Evolutionary conservation across 2,113 vertebrate species (phyloP).

Genomic region (Mastomys natalensis): DNA sequence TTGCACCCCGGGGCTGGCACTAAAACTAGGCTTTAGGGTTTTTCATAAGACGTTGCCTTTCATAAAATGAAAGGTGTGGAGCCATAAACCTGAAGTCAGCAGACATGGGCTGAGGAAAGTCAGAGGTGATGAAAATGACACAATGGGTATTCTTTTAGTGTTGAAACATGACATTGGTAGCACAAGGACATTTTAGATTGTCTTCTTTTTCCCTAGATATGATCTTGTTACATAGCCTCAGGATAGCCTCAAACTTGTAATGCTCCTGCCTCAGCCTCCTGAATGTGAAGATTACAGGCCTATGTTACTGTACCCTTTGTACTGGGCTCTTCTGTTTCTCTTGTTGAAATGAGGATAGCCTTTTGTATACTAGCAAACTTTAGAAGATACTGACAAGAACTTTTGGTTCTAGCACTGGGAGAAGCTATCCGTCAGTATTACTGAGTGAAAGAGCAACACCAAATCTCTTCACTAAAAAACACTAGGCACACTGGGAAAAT

Average conservation of each 20-base stretch:
- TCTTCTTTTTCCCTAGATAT: neutral
- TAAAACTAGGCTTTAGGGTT: neutral
- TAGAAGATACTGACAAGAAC: neutral
- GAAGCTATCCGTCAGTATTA: neutral
- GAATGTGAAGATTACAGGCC: neutral
- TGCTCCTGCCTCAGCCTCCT: neutral
- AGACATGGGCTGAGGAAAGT: neutral
- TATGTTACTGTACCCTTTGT: neutral
- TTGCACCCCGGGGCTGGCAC: neutral
- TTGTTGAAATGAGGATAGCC: neutral
- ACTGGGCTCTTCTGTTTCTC: neutral
- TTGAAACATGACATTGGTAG: neutral
- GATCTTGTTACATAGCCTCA: neutral
- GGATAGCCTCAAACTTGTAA: neutral
- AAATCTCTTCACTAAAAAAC: neutral
- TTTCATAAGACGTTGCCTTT: neutral
- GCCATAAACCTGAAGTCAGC: neutral
- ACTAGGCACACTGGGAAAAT: conserved; percentile 10
- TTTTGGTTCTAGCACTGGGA: neutral
- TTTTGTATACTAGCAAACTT: neutral
- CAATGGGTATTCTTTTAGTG: neutral
- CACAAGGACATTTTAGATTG: neutral
- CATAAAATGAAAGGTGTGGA: neutral
- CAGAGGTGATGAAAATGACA: neutral
- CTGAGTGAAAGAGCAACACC: conserved; percentile 1